Base-by-base conservation (phyloP, 2,888 invertebrate species). In the Philonicus albiceps region DNA sequence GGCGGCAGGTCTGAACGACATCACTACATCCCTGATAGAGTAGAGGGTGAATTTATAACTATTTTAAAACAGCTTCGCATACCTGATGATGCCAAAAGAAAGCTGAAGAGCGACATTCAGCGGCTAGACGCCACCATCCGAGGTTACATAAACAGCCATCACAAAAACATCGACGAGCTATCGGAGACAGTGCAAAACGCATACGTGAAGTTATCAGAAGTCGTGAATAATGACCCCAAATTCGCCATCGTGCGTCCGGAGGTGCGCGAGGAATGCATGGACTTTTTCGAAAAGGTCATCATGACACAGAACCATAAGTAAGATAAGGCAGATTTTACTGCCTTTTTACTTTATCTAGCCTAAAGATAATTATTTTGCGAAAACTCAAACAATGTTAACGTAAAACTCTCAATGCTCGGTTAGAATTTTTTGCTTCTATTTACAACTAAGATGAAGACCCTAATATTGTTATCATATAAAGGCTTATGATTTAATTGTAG, bases 201-300 rank as follows among this genome's bases (percentile, higher is more conserved):
- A 90, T 99, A 99, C 92, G 90, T 90, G 0, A 90, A 91, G 88
- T 89, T 92, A 40, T 89, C 90, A 0, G 91, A 91, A 78, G 89
- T 91, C 30, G 90, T 92, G 2, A 91, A 91, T 86, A 90, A 90
- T 30, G 91, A 92, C 89, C 87, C 89, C 2, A 90, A 91, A 75
- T 92, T 92, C 88, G 89, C 90, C 86, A 90, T 90, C 53, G 91
- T 91, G 22, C 90, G 90, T 7, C 89, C 90, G 0, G 98, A 98
- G 89, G 94, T 95, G 72, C 95, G 95, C 89, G 97, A 98, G 90
- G 94, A 95, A 89, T 93, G 99, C 87, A 94, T 98, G 91, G 98
- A 98, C 93, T 97, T 97, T 91, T 96, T 97, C 76, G 99, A 99
- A 93, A 97, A 97, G 90, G 98, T 97, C 91, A 95, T 98, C 81